These are phyloP conservation scores for Bubo scandiacus DNA, from an alignment of 2,113 vertebrate genomes.

Conservation along the genomic window DNA sequence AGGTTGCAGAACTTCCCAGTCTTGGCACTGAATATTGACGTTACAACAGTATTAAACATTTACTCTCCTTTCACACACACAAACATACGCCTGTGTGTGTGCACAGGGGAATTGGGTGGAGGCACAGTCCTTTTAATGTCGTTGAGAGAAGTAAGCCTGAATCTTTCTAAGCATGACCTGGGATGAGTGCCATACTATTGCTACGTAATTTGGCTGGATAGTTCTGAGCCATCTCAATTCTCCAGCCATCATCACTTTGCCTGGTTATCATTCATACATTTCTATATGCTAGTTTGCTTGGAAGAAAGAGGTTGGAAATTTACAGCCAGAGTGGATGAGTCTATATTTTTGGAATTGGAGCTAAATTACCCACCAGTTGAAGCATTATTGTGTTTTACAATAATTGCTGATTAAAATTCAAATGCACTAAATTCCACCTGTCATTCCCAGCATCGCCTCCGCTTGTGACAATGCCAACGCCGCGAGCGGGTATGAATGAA, in stretches of 20 bases:
- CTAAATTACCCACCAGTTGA: slow-evolving; percentile 33
- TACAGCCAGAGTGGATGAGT: slow-evolving; percentile 9
- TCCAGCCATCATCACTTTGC: not conserved
- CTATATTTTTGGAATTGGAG: slow-evolving; percentile 20
- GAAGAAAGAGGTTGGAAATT: not conserved
- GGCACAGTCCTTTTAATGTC: not conserved
- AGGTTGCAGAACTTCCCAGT: not conserved
- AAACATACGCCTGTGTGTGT: not conserved
- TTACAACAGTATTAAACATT: not conserved
- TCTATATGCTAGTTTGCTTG: not conserved
- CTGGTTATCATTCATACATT: slow-evolving; percentile 14
- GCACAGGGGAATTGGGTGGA: not conserved
- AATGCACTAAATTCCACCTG: slow-evolving; percentile 43
- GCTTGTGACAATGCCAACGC: not conserved
- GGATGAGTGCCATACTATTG: not conserved
- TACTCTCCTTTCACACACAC: not conserved
- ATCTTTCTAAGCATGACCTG: not conserved
- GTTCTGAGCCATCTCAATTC: slow-evolving; percentile 16
- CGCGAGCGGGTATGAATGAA: not conserved
- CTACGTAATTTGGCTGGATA: not conserved
- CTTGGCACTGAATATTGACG: not conserved
- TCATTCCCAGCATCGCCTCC: slow-evolving; percentile 19
- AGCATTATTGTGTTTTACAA: slow-evolving; percentile 39
- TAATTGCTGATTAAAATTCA: slow-evolving; percentile 58
- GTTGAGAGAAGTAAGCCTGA: not conserved